Base-by-base conservation (phyloP, 2,888 invertebrate genomes). In the Incurvaria masculella region DNA sequence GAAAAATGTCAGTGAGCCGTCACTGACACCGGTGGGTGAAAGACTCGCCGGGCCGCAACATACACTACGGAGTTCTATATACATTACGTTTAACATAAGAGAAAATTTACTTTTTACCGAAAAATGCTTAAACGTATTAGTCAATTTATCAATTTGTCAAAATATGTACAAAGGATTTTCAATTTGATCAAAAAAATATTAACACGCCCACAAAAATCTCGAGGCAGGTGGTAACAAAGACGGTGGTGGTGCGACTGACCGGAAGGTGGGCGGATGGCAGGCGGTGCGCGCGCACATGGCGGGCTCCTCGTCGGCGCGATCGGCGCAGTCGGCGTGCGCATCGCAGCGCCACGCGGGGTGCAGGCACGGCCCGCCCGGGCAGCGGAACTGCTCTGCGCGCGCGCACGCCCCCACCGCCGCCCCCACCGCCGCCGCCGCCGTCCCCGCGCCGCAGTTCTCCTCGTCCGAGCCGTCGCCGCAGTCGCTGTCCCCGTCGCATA, bases 301-400 rank as follows among this genome's bases (percentile, higher is more conserved):
- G 56, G 65, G 54, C 23, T 61, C 63, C 56, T 81, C 81, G 66
- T 87, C 87, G 10, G 80, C 78, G n/a, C 72, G 79, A 64, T 82
- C 85, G 16, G 73, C 72, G 64, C 87, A 87, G 65, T 87, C 87
- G 45, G 72, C 63, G 51, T 79, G 78, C 2, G 80, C 84, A 68
- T 87, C 87, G 67, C 88, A 87, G 38, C 81, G 75, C 85, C 85
- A 85, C 42, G 78, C 72, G 47, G 65, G 66, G 52, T 79, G 75
- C 53, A 81, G 72, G 61, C 84, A 82, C 50, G 72, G 65, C 72
- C 49, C 51, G 55, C 73, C 79, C 44, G 64, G 61, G 55, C 81
- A 69, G 52, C 57, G 55, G 21, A 52, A 50, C 43, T 53, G 54
- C 46, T 44, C 49, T 53, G 52, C 59, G 6, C 59, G 57, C 58